Evolutionary conservation across 2,888 invertebrate species (phyloP).

Genomic region (Lycia hirtaria): DNA sequence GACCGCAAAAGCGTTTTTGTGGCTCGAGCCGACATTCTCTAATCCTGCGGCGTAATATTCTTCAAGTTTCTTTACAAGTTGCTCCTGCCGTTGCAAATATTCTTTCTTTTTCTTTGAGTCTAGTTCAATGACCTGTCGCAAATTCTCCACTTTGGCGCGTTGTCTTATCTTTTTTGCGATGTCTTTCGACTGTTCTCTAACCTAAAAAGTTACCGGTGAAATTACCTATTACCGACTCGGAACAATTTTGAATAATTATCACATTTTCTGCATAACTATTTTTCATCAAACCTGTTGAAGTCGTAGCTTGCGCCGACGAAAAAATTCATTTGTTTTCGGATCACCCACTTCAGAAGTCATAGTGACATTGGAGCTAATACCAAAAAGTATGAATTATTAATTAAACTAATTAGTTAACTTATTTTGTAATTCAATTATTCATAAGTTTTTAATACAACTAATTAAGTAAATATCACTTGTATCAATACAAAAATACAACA

Average conservation of each 20-base stretch:
- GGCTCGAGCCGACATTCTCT: conserved; percentile 68
- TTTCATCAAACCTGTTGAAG: conserved; percentile 75
- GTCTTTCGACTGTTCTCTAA: conserved; percentile 82
- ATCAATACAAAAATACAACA: background rate
- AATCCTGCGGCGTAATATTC: conserved; percentile 66
- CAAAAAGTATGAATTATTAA: conserved; percentile 26
- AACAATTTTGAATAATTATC: conserved; percentile 37
- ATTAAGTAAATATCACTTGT: background rate
- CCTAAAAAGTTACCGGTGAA: conserved; percentile 61
- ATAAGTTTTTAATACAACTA: background rate
- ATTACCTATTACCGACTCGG: conserved; percentile 33
- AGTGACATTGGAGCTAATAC: conserved; percentile 50
- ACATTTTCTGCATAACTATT: conserved; percentile 29
- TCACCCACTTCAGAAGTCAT: conserved; percentile 75
- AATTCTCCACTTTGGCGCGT: conserved; percentile 73
- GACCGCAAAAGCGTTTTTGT: conserved; percentile 62
- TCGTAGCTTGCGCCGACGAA: conserved; percentile 75
- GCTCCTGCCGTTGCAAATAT: conserved; percentile 70
- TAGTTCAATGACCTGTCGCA: conserved; percentile 62
- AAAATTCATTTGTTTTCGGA: conserved; percentile 80
- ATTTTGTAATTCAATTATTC: background rate
- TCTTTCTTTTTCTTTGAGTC: conserved; percentile 69
- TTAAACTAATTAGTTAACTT: background rate
- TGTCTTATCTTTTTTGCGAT: conserved; percentile 79
- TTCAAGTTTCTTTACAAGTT: conserved; percentile 71